These are phyloP conservation scores for Apamea anceps DNA, from an alignment of 2,888 invertebrate species.

Conservation along the genomic window DNA sequence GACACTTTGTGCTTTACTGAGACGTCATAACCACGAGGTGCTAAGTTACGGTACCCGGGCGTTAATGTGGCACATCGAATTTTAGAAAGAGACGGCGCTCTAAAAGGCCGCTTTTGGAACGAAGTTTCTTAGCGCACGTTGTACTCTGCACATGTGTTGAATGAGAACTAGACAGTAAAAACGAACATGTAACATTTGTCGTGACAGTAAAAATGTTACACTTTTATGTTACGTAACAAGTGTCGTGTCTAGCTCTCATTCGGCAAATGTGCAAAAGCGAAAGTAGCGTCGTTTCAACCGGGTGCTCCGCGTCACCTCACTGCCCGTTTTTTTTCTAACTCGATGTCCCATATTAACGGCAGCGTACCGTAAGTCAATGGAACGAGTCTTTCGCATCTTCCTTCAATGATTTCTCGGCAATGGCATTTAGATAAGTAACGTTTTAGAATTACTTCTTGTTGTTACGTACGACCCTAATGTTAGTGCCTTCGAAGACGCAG, in stretches of 20 bases:
- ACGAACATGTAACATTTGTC: neutral
- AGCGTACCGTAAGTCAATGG: neutral
- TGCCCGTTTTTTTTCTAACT: neutral
- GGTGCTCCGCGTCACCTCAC: neutral
- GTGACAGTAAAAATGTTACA: neutral
- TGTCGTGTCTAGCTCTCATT: neutral
- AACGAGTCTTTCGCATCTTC: constrained; percentile 17
- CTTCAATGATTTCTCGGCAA: constrained; percentile 29
- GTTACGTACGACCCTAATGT: constrained; percentile 80
- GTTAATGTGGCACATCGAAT: neutral
- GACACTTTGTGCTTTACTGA: neutral
- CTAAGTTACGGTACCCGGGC: neutral
- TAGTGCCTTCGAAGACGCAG: constrained; percentile 89
- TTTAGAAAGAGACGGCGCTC: neutral
- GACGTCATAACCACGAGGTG: neutral
- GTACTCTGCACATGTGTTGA: neutral
- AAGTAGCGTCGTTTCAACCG: neutral
- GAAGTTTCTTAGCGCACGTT: neutral
- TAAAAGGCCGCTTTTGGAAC: neutral
- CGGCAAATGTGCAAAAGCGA: neutral
- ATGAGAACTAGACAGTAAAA: neutral
- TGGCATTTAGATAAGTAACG: neutral
- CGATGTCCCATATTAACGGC: neutral
- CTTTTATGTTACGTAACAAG: neutral
- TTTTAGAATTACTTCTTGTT: constrained; percentile 79